Base-by-base conservation (phyloP, 2,113 vertebrate genomes). In the Onychorhynchus coronatus region DNA sequence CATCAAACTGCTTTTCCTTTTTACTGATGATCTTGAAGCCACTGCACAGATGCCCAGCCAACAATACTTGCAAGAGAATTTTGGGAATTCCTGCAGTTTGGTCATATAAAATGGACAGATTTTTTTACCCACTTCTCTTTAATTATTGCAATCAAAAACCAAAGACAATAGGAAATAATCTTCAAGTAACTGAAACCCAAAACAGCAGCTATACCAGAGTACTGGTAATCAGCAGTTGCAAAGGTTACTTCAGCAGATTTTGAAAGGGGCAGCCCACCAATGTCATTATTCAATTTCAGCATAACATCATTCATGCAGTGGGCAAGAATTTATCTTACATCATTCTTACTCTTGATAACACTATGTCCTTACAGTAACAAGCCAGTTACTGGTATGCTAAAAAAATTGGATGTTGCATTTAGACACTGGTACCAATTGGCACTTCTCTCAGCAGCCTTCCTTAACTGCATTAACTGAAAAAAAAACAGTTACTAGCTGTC, bases 261-360 rank as follows among this genome's bases (percentile, higher is more conserved):
- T 74, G 74, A 61, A 31, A 85, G 35, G 21, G 71, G 16, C 13
- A 66, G 35, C 33, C 22, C 30, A 84, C 18, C 13, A 66, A 15
- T 4, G 12, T 10, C 30, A 42, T 13, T 79, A 12, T 33, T 75
- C 44, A 52, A 21, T 30, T 9, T 53, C 16, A 75, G 15, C 3
- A 1, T 5, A 61, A 3, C 23, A 39, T 10, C 8, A 23, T 37
- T 63, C 18, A 53, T 0, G 0, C 22, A 84, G 25, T 6, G 9
- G 13, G 35, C 44, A 74, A 27, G 27, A 1, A 1, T 68, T 55
- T 44, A 66, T 7, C 19, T 11, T 6, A 14, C 9, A 19, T 14
- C 6, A 1, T 37, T 44, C n/a, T 75, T 62, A 47, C 3, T 52
- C 44, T 65, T 4, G 0, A 6, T 8, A 78, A 70, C 33, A 35